Conservation (phyloP, 2,797 vertebrate genomes). For the Karalla daura region DNA sequence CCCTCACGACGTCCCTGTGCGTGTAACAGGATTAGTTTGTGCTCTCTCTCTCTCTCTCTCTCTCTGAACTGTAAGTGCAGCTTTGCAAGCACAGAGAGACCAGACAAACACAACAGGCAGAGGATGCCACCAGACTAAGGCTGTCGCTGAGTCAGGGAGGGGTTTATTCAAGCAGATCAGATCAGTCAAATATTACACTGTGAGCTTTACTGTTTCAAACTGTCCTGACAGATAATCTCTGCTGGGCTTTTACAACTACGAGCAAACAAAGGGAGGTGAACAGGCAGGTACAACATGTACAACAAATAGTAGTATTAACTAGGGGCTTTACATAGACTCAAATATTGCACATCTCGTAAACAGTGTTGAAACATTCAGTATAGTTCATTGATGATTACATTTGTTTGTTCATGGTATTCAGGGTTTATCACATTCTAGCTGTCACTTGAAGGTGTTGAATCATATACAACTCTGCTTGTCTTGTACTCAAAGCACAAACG, state of each 20-base stretch:
- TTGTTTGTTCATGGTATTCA: not conserved
- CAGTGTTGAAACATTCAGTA: not conserved
- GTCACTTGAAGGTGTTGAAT: not conserved
- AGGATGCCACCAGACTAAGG: not conserved
- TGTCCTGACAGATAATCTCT: constrained; percentile 4
- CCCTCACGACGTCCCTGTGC: constrained; percentile 14
- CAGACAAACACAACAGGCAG: not conserved
- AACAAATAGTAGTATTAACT: not conserved
- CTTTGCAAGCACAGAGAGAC: constrained; percentile 7
- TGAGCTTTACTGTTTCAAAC: not conserved
- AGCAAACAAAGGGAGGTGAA: not conserved
- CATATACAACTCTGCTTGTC: not conserved
- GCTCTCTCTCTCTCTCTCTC: constrained; percentile 37
- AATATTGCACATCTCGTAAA: not conserved
- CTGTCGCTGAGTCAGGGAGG: not conserved
- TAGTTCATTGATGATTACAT: too few relatives aligned
- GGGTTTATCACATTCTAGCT: not conserved
- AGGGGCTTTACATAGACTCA: not conserved
- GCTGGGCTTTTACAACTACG: constrained; percentile 3
- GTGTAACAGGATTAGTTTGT: constrained; percentile 68
- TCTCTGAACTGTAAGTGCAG: constrained; percentile 72
- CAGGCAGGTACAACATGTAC: not conserved
- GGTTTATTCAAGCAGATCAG: constrained; percentile 39
- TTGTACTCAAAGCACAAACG: not conserved
- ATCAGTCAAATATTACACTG: not conserved